These are phyloP conservation scores for Oophaga sylvatica DNA, from an alignment of 2,797 vertebrate species.

Conservation along the genomic window DNA sequence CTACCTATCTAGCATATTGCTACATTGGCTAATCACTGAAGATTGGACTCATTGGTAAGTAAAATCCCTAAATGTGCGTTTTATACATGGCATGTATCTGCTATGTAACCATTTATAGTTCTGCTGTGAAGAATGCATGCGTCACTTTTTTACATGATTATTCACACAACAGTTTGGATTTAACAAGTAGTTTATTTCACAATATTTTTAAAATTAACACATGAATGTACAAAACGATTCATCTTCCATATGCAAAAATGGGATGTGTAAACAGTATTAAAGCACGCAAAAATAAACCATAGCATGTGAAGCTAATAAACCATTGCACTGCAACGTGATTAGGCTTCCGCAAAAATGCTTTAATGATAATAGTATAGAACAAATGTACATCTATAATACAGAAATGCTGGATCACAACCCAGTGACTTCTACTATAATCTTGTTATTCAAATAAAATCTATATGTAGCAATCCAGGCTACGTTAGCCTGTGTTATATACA, in stretches of 20 bases:
- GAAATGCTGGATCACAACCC: neutral
- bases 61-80: too few relatives aligned
- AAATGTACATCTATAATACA: slow-evolving; percentile 55
- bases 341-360: slow-evolving; percentile 31
- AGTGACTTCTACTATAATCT: neutral
- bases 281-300: neutral
- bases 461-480: slow-evolving; percentile 19
- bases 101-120: too few relatives aligned
- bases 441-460: neutral
- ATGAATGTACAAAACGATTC: slow-evolving; percentile 21
- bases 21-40: too few relatives aligned
- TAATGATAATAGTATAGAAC: slow-evolving; percentile 27
- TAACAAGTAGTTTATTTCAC: slow-evolving; percentile 14
- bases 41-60: too few relatives aligned
- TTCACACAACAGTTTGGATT: neutral
- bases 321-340: slow-evolving; percentile 58
- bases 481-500: slow-evolving; percentile 5
- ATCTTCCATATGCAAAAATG: slow-evolving; percentile 25
- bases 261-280: slow-evolving; percentile 17
- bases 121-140: too few relatives aligned
- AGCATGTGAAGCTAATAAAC: slow-evolving; percentile 22
- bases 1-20: too few relatives aligned
- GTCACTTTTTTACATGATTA: neutral
- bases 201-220: slow-evolving; percentile 40
- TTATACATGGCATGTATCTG: too few relatives aligned